Percentiles rank a stretch among this genome's conserved stretches.
phyloP scores from a whole-genome alignment of 2,888 invertebrate species.

The Celastrina argiolus region DNA sequence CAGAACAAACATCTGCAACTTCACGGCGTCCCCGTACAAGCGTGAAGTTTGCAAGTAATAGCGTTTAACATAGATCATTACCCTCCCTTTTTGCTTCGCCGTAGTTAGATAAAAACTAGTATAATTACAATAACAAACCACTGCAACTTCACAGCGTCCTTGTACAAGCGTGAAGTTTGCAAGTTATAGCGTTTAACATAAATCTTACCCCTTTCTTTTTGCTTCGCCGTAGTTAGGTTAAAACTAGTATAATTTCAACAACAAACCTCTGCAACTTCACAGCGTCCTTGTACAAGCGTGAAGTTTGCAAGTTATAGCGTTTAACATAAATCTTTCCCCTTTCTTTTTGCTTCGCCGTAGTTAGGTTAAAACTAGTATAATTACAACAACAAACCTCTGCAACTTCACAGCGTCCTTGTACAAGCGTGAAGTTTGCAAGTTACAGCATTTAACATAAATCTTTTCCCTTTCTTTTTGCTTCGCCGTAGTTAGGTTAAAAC shows the following conservation, averaged over 20 bases:
- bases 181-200: constrained; percentile 93
- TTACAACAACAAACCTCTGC: constrained; percentile 80
- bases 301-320: constrained; percentile 89
- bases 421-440: constrained; percentile 86
- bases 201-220: too few relatives aligned
- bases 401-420: constrained; percentile 91
- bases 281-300: constrained; percentile 89
- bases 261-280: constrained; percentile 89
- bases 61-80: constrained; percentile 94
- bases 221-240: too few relatives aligned
- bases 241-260: background rate
- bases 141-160: constrained; percentile 90
- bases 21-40: constrained; percentile 89
- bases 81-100: too few relatives aligned
- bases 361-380: too few relatives aligned
- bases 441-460: constrained; percentile 95
- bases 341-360: too few relatives aligned
- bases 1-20: constrained; percentile 89
- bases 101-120: too few relatives aligned
- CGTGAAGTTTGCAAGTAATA: constrained; percentile 89
- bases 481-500: too few relatives aligned
- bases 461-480: too few relatives aligned
- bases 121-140: constrained; percentile 66
- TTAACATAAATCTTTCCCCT: too few relatives aligned
- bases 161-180: constrained; percentile 87